Conservation (phyloP, 2,888 invertebrate species). For the Calliopum simillimum region DNA sequence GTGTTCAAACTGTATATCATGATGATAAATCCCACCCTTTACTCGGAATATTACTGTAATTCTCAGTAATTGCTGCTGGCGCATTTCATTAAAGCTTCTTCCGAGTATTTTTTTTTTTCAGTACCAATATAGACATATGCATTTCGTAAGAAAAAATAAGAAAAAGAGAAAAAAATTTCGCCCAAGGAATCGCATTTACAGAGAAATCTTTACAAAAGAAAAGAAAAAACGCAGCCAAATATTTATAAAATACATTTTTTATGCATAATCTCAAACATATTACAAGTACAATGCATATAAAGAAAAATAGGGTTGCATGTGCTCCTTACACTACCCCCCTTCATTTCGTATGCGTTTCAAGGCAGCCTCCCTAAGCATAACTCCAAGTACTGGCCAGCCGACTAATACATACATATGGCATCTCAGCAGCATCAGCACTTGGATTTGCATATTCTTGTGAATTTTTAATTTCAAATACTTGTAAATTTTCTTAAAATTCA, state of each 20-base stretch:
- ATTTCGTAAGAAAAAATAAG: not conserved
- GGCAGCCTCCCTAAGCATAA: constrained; percentile 23
- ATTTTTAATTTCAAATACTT: constrained; percentile 47
- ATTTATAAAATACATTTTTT: constrained; percentile 25
- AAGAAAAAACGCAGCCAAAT: constrained; percentile 34
- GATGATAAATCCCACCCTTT: no score
- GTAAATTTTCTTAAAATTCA: constrained; percentile 43
- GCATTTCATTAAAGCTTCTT: constrained; percentile 37
- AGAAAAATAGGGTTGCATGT: constrained; percentile 38
- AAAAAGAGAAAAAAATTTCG: constrained; percentile 11
- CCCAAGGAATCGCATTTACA: not conserved
- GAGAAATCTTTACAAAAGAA: not conserved
- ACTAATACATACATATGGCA: not conserved
- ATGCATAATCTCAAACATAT: constrained; percentile 6
- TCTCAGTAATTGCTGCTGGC: constrained; percentile 25
- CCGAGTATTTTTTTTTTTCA: not conserved
- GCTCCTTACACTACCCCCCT: not conserved
- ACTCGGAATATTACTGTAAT: not conserved
- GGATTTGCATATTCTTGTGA: constrained; percentile 50
- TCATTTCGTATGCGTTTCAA: not conserved
- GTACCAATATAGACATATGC: not conserved
- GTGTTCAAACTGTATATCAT: no score
- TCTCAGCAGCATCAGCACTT: constrained; percentile 48
- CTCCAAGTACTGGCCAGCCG: constrained; percentile 4
- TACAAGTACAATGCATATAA: not conserved